Evolutionary conservation across 2,797 vertebrate genomes (phyloP), one percentile per base, ranked within the genome.

Genomic region (Esox masquinongy): DNA sequence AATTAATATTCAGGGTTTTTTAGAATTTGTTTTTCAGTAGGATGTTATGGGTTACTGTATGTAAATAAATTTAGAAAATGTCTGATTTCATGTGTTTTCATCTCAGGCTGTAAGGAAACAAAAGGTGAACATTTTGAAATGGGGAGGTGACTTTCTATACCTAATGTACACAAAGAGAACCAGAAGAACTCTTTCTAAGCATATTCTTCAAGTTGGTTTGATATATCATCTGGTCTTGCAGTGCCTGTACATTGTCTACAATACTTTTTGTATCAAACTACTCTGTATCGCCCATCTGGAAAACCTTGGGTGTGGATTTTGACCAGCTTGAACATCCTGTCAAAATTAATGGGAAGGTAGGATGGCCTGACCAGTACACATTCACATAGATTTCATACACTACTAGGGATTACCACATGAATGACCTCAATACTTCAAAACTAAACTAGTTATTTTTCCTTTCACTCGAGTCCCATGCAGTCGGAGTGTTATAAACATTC

Each of bases 401-500:
- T 31, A 66, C 31, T 31, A 36, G 5, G 34, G 36, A 36, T 66
- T n/a, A 68, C 14, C 24, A 50, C 31, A 26, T 9, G 5, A 68
- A 49, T 53, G 73, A 19, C 49, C 49, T 53, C 17, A n/a, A 68
- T 26, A 70, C 79, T n/a, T 43, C 49, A 24, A 74, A 70, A 73
- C 51, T 29, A 22, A 73, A 72, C 34, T 43, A 24, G 19, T 75
- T 75, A 68, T 75, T 36, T 70, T 70, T 75, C 64, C 50, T 66
- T 75, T 67, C 12, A 36, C 26, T 74, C 84, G 73, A 79, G 79
- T 76, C 67, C 72, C 66, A 34, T 29, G 31, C 64, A 67, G 26
- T 81, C 76, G 77, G 76, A 73, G 75, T 70, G 73, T 8, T 49
- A 71, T 76, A 86, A 87, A 90, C 81, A 84, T 50, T 64, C 53